phyloP scores from a whole-genome alignment of 2,797 vertebrate species.

The Graptemys geographica region DNA sequence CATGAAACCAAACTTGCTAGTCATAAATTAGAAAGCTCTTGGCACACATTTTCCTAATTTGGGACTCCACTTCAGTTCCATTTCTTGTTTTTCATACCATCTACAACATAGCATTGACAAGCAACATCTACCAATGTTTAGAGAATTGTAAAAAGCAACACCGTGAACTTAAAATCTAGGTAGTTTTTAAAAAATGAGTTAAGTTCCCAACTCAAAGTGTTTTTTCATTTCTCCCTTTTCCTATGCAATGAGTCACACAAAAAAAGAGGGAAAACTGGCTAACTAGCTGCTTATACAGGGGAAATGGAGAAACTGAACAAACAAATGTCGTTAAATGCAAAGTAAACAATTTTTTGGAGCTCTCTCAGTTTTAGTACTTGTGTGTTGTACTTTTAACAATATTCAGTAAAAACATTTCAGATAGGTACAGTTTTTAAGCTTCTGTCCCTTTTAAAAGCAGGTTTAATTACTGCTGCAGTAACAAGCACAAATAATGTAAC shows the following conservation, averaged over 20 bases:
- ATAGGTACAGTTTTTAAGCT: not conserved
- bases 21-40: not conserved
- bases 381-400: not conserved
- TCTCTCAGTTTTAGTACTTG: not conserved
- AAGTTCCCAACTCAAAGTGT: not conserved
- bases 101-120: not conserved
- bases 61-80: not conserved
- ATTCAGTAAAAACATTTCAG: not conserved
- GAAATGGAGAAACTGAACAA: not conserved
- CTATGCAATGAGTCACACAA: not conserved
- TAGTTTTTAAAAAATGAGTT: not conserved
- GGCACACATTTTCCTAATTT: not conserved
- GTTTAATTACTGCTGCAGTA: not conserved
- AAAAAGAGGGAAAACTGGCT: not conserved
- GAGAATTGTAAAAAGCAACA: not conserved
- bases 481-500: not conserved
- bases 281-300: not conserved
- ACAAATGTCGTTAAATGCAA: not conserved
- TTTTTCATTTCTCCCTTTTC: not conserved
- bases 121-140: not conserved
- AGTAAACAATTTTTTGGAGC: rapidly evolving
- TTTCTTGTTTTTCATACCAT: not conserved
- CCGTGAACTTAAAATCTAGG: not conserved
- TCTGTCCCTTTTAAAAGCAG: not conserved
- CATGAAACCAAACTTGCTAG: not conserved